phyloP scores from a whole-genome alignment of 2,113 vertebrate species.

The Vicugna pacos region DNA sequence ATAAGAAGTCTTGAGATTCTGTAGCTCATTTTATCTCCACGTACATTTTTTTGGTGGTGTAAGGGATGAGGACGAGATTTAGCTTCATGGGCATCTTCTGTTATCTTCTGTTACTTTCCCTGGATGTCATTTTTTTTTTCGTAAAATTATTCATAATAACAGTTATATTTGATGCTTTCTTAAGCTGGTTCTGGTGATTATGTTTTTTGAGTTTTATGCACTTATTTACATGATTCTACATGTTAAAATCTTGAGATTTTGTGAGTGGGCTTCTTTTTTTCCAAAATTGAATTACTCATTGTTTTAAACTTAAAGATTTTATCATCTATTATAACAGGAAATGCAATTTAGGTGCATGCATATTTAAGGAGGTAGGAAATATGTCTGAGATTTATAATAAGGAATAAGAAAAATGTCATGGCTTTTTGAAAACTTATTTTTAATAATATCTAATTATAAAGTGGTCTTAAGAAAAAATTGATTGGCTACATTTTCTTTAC shows the following conservation, averaged over 20 bases:
- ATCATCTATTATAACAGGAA: background rate
- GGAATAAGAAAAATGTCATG: background rate
- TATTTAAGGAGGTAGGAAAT: background rate
- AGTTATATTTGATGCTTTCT: background rate
- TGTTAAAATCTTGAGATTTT: background rate
- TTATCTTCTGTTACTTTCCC: background rate
- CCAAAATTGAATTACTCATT: background rate
- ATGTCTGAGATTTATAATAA: background rate
- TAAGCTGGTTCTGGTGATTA: background rate
- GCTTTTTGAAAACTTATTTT: background rate
- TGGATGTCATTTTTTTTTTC: background rate
- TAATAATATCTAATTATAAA: background rate
- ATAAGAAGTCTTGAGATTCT: background rate
- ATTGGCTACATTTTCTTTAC: background rate
- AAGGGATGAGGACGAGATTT: accelerated
- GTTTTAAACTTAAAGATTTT: background rate
- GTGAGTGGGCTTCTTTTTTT: background rate
- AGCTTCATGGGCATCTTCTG: background rate
- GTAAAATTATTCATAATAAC: background rate
- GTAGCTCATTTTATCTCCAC: background rate
- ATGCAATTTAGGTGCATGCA: background rate
- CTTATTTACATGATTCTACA: background rate
- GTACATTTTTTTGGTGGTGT: background rate
- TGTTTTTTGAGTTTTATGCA: background rate
- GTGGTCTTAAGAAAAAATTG: background rate